Percentiles rank a stretch among this genome's conserved stretches.
These are phyloP conservation scores for Lithobates sylvaticus DNA, from an alignment of 2,797 vertebrate species.

Conservation along the genomic window DNA sequence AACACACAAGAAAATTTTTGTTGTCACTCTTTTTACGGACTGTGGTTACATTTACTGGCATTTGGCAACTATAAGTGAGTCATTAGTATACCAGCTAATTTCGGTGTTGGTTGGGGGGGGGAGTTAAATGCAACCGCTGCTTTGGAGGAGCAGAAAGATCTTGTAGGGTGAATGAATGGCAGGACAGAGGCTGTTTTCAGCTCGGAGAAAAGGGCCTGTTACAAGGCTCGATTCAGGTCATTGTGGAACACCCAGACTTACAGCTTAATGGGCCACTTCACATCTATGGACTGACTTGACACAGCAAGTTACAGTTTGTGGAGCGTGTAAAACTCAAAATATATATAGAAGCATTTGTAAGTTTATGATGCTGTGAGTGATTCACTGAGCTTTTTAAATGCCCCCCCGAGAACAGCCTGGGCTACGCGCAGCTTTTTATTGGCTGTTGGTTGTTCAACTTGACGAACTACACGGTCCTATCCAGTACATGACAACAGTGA, in stretches of 20 bases:
- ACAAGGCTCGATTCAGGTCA: conserved; percentile 55
- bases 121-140: conserved; percentile 6
- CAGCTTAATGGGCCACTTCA: conserved; percentile 60
- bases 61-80: conserved; percentile 56
- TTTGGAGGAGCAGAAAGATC: conserved; percentile 40
- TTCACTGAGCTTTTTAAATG: conserved; percentile 53
- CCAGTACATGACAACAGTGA: neutral
- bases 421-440: conserved; percentile 48
- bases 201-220: conserved; percentile 54
- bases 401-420: conserved; percentile 27
- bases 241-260: conserved; percentile 57
- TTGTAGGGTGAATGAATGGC: conserved; percentile 21
- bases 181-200: conserved; percentile 59
- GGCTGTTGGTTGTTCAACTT: conserved; percentile 49
- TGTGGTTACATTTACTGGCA: conserved; percentile 55
- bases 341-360: conserved; percentile 56
- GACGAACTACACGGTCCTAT: conserved; percentile 7
- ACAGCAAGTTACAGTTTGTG: conserved; percentile 54
- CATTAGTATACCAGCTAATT: conserved; percentile 53
- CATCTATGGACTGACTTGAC: conserved; percentile 58
- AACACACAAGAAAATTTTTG: conserved; percentile 26
- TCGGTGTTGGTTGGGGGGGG: neutral
- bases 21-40: conserved; percentile 16
- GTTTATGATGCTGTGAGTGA: conserved; percentile 52
- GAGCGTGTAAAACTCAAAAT: conserved; percentile 52